Conservation (phyloP, 1,140 invertebrate species). For the Idris sp. region DNA sequence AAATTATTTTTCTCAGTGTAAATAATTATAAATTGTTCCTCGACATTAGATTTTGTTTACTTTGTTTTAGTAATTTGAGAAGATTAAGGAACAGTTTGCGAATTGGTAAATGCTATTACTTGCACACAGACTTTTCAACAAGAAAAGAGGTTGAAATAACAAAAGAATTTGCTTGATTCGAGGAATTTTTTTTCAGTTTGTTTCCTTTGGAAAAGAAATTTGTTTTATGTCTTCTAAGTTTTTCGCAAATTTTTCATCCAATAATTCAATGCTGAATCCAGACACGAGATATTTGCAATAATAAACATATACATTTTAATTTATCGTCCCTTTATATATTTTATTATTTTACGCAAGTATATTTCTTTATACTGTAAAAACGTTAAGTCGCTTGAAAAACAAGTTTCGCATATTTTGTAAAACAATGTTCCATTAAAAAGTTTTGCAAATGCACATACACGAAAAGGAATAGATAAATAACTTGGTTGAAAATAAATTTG, state of each 20-base stretch:
- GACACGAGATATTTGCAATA: too few species aligned
- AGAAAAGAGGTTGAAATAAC: constrained; percentile 23
- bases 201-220: not conserved
- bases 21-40: not conserved
- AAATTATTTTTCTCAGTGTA: too few species aligned
- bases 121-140: constrained; percentile 13
- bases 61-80: constrained; percentile 15
- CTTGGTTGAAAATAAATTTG: constrained; percentile 1
- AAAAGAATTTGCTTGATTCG: constrained; percentile 14
- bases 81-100: constrained; percentile 1
- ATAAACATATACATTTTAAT: too few species aligned
- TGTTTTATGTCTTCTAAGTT: not conserved
- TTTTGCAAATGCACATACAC: not conserved
- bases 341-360: too few species aligned
- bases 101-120: constrained; percentile 17
- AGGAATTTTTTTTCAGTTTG: not conserved
- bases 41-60: constrained; percentile 14
- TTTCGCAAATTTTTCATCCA: not conserved
- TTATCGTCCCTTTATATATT: too few species aligned
- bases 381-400: not conserved
- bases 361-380: not conserved
- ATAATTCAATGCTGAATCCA: too few species aligned
- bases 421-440: constrained; percentile 14
- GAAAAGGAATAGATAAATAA: constrained; percentile 4
- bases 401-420: not conserved